Conservation (phyloP, 2,888 invertebrate genomes). For the Epirrhoe alternata region DNA sequence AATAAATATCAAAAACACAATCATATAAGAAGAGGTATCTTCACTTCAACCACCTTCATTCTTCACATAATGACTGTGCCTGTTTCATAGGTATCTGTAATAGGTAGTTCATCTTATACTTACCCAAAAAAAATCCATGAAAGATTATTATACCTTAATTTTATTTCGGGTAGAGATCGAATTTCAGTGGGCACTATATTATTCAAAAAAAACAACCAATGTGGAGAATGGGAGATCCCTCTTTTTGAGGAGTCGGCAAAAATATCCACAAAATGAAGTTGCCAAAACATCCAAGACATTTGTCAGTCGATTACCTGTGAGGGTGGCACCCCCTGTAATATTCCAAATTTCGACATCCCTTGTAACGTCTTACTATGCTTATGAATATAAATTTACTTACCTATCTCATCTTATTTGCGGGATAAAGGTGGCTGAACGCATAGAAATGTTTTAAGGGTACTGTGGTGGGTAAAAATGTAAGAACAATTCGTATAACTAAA, state of each 20-base stretch:
- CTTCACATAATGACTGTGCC: too few relatives aligned
- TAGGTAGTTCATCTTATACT: too few relatives aligned
- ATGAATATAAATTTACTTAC: constrained; percentile 77
- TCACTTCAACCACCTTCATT: too few relatives aligned
- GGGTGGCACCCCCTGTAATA: constrained; percentile 71
- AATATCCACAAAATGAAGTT: constrained; percentile 77
- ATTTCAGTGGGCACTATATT: neutral
- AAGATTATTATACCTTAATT: too few relatives aligned
- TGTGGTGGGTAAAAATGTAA: neutral
- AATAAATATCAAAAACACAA: too few relatives aligned
- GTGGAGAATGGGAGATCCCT: constrained; percentile 5
- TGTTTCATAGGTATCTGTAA: too few relatives aligned
- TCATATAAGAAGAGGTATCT: too few relatives aligned
- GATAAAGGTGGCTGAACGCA: constrained; percentile 42
- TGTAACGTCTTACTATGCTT: constrained; percentile 67
- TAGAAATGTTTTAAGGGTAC: constrained; percentile 24
- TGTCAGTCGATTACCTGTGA: constrained; percentile 83
- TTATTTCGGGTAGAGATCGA: neutral
- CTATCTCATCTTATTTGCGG: constrained; percentile 61
- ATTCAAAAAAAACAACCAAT: neutral
- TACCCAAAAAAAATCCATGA: too few relatives aligned
- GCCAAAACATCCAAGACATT: constrained; percentile 82
- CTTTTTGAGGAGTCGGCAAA: constrained; percentile 51
- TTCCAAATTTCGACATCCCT: constrained; percentile 71
- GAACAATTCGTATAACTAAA: neutral